Evolutionary conservation across 2,797 vertebrate genomes (phyloP).

Genomic region (Crypturellus tataupa): DNA sequence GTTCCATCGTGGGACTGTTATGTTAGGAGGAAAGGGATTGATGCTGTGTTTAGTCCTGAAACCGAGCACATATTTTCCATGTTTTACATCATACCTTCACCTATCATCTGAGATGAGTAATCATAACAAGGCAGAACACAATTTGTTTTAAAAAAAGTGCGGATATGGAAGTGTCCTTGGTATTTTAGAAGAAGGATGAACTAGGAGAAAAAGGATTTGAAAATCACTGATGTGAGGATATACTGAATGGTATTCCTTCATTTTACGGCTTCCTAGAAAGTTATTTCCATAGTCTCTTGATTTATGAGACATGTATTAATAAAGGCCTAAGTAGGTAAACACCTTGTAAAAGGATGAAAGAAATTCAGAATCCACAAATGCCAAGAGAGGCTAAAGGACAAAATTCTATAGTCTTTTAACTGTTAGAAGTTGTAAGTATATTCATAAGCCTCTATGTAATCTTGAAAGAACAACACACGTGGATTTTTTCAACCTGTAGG

Average conservation of each 20-base stretch:
- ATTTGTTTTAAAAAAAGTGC: neutral
- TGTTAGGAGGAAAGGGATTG: neutral
- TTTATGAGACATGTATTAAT: constrained; percentile 21
- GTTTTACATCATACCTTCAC: neutral
- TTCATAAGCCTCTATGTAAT: constrained; percentile 18
- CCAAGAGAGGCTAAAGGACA: constrained; percentile 45
- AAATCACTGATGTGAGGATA: neutral
- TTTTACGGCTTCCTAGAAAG: neutral
- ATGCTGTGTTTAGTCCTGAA: neutral
- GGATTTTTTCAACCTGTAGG: neutral
- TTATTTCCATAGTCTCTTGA: constrained; percentile 6
- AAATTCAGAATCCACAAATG: constrained; percentile 60
- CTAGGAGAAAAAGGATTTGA: neutral
- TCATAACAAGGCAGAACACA: neutral
- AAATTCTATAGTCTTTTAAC: constrained; percentile 50
- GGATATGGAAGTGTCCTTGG: neutral
- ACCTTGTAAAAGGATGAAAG: neutral
- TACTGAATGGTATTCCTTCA: neutral
- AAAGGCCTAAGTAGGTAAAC: constrained; percentile 11
- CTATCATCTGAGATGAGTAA: neutral
- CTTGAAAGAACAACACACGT: constrained; percentile 37
- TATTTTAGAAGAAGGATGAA: neutral
- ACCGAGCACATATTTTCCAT: neutral
- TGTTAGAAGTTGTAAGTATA: constrained; percentile 16
- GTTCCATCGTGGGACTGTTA: neutral